phyloP scores from a whole-genome alignment of 1,140 invertebrate genomes.

The Euura lappo region DNA sequence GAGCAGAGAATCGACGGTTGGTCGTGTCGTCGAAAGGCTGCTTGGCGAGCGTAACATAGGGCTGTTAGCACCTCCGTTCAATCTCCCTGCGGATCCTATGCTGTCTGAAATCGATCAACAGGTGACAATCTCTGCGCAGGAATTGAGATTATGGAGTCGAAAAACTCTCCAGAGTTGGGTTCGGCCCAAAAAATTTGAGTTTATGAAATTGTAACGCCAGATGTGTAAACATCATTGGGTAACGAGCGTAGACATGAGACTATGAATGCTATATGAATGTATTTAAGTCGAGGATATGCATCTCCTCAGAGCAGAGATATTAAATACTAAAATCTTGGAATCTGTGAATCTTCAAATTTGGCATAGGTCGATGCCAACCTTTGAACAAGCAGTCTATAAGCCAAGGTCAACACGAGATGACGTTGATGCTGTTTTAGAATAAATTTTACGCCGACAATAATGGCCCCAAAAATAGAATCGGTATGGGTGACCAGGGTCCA shows the following conservation, averaged over 20 bases:
- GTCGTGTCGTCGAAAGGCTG: slow-evolving; percentile 61
- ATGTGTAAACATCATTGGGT: not conserved
- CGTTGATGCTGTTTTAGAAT: not conserved
- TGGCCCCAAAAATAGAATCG: slow-evolving; percentile 1
- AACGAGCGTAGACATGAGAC: too few relatives aligned
- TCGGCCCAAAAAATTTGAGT: too few relatives aligned
- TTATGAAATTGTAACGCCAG: too few relatives aligned
- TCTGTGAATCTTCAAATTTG: slow-evolving; percentile 6
- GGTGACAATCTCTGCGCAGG: not conserved
- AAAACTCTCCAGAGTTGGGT: too few relatives aligned
- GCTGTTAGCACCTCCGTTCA: slow-evolving; percentile 40
- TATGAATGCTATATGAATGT: not conserved
- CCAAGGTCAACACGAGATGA: not conserved
- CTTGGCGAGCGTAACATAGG: slow-evolving; percentile 53
- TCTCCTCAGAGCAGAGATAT: too few relatives aligned
- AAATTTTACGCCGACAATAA: slow-evolving; percentile 1
- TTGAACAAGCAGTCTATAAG: not conserved
- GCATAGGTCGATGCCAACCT: slow-evolving; percentile 2
- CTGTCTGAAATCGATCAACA: slow-evolving; percentile 36
- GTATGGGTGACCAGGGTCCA: not conserved
- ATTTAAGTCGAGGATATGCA: too few relatives aligned
- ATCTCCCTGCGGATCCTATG: slow-evolving; percentile 31
- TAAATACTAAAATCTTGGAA: not conserved
- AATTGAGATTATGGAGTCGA: not conserved
- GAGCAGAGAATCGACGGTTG: slow-evolving; percentile 85